Base-by-base conservation (phyloP, 2,888 invertebrate species). In the Brenthis daphne region DNA sequence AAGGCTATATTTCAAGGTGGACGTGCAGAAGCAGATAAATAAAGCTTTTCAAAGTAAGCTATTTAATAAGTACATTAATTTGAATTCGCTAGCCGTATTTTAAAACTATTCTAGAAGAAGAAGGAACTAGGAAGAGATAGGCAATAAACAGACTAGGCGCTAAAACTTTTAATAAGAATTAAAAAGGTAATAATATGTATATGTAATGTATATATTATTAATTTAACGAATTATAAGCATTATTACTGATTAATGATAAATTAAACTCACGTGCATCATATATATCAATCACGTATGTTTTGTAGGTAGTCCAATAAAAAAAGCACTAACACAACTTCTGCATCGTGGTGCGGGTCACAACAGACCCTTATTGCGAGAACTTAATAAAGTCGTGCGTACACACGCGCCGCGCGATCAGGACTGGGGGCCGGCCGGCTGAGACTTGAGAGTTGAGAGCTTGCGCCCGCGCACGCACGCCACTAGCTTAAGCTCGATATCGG, bases 181-280 rank as follows among this genome's bases (percentile, higher is more conserved):
- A 11, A 43, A 43, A 43, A 43, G 8, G 2, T 43, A 43, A 11
- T 2, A 11, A 29, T 29, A 29, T 29, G 4, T 43, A 3, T 43
- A 43, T 2, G 6, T 37, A 37, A 6, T 6, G 6, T 1, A 6
- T 33, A 6, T 11, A 37, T 37, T 37, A 37, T 37, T 0, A 8
- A 8, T 37, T 37, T 37, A 8, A 37, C 1, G 8, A 37, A 37
- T 37, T 37, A 37, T 37, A 37, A 37, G 8, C 37, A 37, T 37
- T 2, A 6, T 6, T 33, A 43, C 37, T 43, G 37, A 53, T 24
- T 24, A 24, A 51, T 47, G 51, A 47, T 54, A 43, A 51, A 57
- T 69, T 37, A 43, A 64, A 90, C 92, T 92, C 78, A 91, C 92
- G 85, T 92, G 91, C 92, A 92, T 92, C 86, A 88, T 90, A 82